phyloP scores from a whole-genome alignment of 2,888 invertebrate genomes.

The Mimachlamys varia region DNA sequence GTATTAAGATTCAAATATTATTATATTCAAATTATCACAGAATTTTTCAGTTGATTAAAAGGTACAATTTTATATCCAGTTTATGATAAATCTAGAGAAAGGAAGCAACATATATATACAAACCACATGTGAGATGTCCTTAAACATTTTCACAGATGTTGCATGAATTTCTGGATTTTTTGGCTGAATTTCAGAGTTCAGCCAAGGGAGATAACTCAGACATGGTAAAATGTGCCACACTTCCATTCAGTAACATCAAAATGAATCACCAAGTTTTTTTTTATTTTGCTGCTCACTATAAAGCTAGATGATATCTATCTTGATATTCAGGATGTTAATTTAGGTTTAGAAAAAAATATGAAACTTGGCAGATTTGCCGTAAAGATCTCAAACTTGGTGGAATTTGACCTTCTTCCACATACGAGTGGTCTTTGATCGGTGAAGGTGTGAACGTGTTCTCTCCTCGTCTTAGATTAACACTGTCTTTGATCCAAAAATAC shows the following conservation, averaged over 20 bases:
- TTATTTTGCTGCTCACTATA: background rate
- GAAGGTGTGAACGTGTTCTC: background rate
- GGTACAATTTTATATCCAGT: too few relatives aligned
- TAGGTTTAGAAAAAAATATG: background rate
- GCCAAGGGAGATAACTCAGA: background rate
- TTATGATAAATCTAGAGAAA: too few relatives aligned
- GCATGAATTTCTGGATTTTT: too few relatives aligned
- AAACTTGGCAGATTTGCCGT: background rate
- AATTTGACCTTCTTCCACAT: background rate
- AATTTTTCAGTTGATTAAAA: too few relatives aligned
- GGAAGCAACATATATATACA: too few relatives aligned
- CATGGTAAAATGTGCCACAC: background rate
- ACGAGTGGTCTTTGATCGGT: background rate
- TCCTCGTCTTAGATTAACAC: slow-evolving; percentile 19
- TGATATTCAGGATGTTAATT: background rate
- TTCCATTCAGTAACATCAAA: background rate
- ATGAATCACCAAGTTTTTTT: background rate
- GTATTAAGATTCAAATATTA: too few relatives aligned
- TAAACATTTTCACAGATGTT: too few relatives aligned
- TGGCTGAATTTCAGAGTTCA: background rate
- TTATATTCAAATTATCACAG: too few relatives aligned
- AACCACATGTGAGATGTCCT: too few relatives aligned
- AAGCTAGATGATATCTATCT: background rate
- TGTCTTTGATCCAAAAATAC: slow-evolving; percentile 28
- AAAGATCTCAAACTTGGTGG: slow-evolving; percentile 8